Percentiles rank a stretch among this genome's conserved stretches.
Conservation (phyloP, 2,888 invertebrate species). For the Volucella inflata region DNA sequence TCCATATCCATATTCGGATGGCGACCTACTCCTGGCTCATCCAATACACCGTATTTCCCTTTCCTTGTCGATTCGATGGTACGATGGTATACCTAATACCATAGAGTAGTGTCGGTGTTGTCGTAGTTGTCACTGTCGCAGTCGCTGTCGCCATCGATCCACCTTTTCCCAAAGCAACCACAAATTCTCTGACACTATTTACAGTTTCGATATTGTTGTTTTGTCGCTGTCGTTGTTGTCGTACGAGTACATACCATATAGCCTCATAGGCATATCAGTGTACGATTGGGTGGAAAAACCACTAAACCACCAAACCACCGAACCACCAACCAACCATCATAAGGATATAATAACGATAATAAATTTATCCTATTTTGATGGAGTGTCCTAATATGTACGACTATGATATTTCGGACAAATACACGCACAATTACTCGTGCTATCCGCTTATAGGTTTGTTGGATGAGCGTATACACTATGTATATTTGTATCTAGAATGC, state of each 20-base stretch:
- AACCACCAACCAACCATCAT: slow-evolving; percentile 59
- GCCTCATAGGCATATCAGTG: slow-evolving; percentile 19
- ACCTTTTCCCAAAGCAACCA: slow-evolving; percentile 50
- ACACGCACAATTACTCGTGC: slow-evolving; percentile 8
- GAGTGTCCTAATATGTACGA: slow-evolving; percentile 70
- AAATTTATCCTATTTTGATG: slow-evolving; percentile 74
- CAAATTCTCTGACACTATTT: slow-evolving; percentile 61
- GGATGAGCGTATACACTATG: neutral
- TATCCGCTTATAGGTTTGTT: neutral
- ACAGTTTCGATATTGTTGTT: slow-evolving; percentile 44
- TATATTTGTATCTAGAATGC: neutral
- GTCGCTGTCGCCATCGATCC: slow-evolving; percentile 16
- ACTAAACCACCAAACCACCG: slow-evolving; percentile 64
- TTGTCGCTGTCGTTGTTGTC: slow-evolving; percentile 3
- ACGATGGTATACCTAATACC: no score
- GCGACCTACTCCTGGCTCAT: no score
- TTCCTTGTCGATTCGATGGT: neutral
- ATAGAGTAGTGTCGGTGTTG: no score
- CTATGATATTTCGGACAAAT: slow-evolving; percentile 55
- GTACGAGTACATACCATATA: slow-evolving; percentile 8
- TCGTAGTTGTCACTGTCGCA: no score
- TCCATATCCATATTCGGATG: no score
- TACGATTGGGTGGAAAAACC: slow-evolving; percentile 68
- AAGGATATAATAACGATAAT: slow-evolving; percentile 71
- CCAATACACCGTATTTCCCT: neutral